These are phyloP conservation scores for Volucella inanis DNA, from an alignment of 2,888 invertebrate species.

Conservation along the genomic window DNA sequence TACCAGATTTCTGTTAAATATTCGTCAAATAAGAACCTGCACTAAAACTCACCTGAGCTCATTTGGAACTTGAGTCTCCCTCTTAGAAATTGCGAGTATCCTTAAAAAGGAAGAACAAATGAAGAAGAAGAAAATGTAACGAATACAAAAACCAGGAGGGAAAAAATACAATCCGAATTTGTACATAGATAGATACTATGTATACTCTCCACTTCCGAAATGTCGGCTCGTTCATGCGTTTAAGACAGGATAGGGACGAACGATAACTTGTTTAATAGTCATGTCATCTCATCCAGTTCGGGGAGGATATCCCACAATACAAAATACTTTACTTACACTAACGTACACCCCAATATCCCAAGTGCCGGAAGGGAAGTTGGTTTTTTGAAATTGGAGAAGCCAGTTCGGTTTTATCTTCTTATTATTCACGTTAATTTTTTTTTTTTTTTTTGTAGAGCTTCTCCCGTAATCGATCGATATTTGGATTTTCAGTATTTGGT, in stretches of 20 bases:
- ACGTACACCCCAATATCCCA: conserved; percentile 73
- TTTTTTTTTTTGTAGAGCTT: conserved; percentile 72
- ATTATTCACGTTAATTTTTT: conserved; percentile 22
- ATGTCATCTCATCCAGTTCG: conserved; percentile 65
- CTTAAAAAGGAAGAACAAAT: conserved; percentile 18
- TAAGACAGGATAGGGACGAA: conserved; percentile 53
- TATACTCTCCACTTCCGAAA: conserved; percentile 70
- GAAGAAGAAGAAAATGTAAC: not conserved
- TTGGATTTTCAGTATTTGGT: conserved; percentile 70
- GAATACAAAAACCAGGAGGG: too few relatives aligned
- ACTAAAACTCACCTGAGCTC: not conserved
- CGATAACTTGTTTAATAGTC: conserved; percentile 67
- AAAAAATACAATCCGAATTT: conserved; percentile 28
- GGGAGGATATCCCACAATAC: conserved; percentile 66
- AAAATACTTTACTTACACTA: conserved; percentile 5
- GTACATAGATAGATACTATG: not conserved
- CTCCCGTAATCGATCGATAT: conserved; percentile 74
- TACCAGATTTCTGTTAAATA: too few relatives aligned
- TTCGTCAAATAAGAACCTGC: too few relatives aligned
- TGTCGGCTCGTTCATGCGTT: conserved; percentile 69
- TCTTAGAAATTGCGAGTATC: conserved; percentile 3
- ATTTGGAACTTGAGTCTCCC: conserved; percentile 37
- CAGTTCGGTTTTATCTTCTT: conserved; percentile 72
- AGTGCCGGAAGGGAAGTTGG: conserved; percentile 74
- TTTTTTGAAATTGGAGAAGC: conserved; percentile 70